phyloP scores from a whole-genome alignment of 2,888 invertebrate species.

The Lasioglossum figueresi region DNA sequence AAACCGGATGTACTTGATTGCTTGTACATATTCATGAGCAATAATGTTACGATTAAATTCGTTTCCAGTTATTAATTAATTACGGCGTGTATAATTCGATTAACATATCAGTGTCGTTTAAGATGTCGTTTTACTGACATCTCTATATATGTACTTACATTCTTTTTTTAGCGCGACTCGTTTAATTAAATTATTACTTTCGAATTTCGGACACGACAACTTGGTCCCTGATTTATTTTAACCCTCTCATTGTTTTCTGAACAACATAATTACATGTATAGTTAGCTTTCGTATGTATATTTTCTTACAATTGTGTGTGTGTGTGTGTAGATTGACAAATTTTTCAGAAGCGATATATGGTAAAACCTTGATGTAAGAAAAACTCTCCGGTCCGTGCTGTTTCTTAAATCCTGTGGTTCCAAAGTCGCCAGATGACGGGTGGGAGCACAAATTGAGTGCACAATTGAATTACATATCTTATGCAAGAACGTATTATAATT shows the following conservation, averaged over 20 bases:
- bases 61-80: slow-evolving; percentile 6
- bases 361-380: too few relatives aligned
- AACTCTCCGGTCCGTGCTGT: too few relatives aligned
- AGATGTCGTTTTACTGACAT: not conserved
- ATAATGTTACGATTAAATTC: slow-evolving; percentile 33
- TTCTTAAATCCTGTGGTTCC: too few relatives aligned
- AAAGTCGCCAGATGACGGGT: too few relatives aligned
- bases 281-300: too few relatives aligned
- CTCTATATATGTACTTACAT: not conserved
- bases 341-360: too few relatives aligned
- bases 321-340: too few relatives aligned
- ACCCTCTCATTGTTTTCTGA: not conserved
- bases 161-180: not conserved
- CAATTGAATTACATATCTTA: too few relatives aligned
- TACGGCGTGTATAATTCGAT: slow-evolving; percentile 26
- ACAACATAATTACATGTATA: not conserved
- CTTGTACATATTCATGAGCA: slow-evolving; percentile 44
- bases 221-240: not conserved
- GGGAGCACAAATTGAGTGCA: too few relatives aligned
- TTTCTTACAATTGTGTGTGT: too few relatives aligned
- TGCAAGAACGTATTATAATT: too few relatives aligned
- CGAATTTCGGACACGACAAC: not conserved
- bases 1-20: not conserved
- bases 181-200: not conserved
- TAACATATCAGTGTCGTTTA: not conserved